Percentiles rank a stretch among this genome's conserved stretches.
Conservation (phyloP, 2,113 vertebrate genomes). For the Lanius collurio region DNA sequence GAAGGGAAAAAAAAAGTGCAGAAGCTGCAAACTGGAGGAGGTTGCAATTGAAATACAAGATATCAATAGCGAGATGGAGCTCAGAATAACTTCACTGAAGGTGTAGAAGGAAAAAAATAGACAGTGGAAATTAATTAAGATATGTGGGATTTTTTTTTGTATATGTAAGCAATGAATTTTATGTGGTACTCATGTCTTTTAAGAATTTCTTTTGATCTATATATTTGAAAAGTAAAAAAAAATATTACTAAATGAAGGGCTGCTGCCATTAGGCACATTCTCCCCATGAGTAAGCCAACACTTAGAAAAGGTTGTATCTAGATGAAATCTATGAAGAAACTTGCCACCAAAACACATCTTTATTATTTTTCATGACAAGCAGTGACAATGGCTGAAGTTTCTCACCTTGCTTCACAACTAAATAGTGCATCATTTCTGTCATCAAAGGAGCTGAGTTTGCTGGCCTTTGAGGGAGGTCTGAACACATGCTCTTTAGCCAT, state of each 20-base stretch:
- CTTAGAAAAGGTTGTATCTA: background rate
- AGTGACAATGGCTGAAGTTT: background rate
- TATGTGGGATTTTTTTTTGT: background rate
- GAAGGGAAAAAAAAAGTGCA: background rate
- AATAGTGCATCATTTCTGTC: background rate
- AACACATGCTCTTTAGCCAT: background rate
- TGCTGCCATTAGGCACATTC: background rate
- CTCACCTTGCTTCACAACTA: background rate
- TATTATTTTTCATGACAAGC: background rate
- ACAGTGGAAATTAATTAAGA: background rate
- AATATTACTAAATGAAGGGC: background rate
- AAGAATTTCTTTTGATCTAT: background rate
- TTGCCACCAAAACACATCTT: background rate
- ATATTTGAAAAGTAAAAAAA: background rate
- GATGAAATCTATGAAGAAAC: background rate
- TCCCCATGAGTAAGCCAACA: background rate
- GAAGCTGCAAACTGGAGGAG: background rate
- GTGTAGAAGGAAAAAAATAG: background rate
- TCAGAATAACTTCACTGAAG: background rate
- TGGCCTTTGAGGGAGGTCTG: background rate
- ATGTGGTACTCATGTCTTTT: background rate
- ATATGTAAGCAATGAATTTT: background rate
- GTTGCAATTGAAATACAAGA: background rate
- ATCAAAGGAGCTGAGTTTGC: background rate
- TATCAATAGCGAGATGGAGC: background rate